A percentile compares a stretch with the other conserved stretches of the same genome.
Evolutionary conservation across 2,888 invertebrate species (phyloP).

Genomic region (Dorcus parallelipipedus): DNA sequence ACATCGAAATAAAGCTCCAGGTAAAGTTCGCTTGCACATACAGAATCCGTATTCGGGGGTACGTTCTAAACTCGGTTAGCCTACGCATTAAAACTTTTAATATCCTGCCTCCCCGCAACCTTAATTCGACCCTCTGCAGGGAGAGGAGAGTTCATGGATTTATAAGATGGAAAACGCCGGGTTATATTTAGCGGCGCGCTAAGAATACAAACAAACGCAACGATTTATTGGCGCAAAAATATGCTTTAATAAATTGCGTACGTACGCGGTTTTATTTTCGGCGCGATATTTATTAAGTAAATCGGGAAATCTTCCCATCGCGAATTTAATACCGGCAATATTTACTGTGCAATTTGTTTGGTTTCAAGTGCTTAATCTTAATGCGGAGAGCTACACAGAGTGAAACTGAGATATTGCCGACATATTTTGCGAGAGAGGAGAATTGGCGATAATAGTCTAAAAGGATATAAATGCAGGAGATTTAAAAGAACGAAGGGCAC

Average conservation of each 20-base stretch:
- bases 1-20: slow-evolving; percentile 25
- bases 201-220: no score
- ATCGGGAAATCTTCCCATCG: no score
- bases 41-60: not conserved
- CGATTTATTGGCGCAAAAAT: no score
- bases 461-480: slow-evolving; percentile 42
- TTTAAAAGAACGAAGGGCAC: slow-evolving; percentile 38
- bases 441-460: slow-evolving; percentile 42
- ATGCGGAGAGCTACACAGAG: slow-evolving; percentile 3
- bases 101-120: not conserved
- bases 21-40: slow-evolving; percentile 16
- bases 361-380: slow-evolving; percentile 2
- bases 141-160: no score
- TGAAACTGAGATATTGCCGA: slow-evolving; percentile 35
- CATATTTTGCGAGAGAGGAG: slow-evolving; percentile 34
- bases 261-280: no score
- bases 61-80: not conserved
- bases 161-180: no score
- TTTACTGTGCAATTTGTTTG: not conserved
- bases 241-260: no score
- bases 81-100: not conserved
- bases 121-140: not conserved
- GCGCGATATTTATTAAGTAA: no score
- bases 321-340: not conserved
- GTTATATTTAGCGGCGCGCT: no score